Percentiles rank a stretch among this genome's conserved stretches.
Evolutionary conservation across 2,797 vertebrate species (phyloP).

Genomic region (Hippocampus kuda): DNA sequence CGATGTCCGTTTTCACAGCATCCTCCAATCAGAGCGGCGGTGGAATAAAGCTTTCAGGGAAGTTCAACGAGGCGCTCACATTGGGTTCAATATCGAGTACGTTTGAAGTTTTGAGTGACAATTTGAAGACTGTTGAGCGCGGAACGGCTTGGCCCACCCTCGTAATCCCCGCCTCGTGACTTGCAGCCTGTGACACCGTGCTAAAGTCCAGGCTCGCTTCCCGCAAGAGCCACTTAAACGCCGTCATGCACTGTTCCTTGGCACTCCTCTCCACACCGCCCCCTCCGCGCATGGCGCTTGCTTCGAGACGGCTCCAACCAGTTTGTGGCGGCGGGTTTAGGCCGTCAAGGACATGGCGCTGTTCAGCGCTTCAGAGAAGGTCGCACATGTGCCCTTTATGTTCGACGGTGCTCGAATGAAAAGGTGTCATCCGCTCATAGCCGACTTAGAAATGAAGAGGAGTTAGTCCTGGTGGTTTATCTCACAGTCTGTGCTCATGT

Average conservation of each 20-base stretch:
- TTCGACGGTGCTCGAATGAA: slow-evolving; percentile 19
- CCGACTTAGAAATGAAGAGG: not conserved
- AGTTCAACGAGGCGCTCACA: not conserved
- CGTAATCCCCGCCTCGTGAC: slow-evolving; percentile 67
- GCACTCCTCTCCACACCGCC: not conserved
- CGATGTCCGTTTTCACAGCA: not conserved
- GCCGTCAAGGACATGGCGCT: slow-evolving; percentile 44
- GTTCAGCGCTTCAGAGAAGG: slow-evolving; percentile 19
- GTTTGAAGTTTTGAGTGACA: slow-evolving; percentile 50
- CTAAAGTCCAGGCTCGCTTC: slow-evolving; percentile 49
- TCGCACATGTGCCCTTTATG: slow-evolving; percentile 10
- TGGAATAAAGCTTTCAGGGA: not conserved
- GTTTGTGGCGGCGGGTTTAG: slow-evolving; percentile 55
- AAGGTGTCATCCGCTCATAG: slow-evolving; percentile 16
- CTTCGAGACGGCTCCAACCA: slow-evolving; percentile 53
- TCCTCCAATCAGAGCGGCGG: not conserved
- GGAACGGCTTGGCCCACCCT: slow-evolving; percentile 26
- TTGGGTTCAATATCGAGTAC: not conserved
- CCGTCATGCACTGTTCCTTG: slow-evolving; percentile 18
- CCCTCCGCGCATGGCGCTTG: slow-evolving; percentile 10
- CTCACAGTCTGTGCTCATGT: not conserved
- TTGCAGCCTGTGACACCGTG: slow-evolving; percentile 44
- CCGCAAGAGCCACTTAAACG: slow-evolving; percentile 19
- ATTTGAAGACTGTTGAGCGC: too few species aligned
- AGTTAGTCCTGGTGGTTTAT: not conserved